A percentile compares a stretch with the other conserved stretches of the same genome.
These are phyloP conservation scores for Chaetorhynchus papuensis DNA, from an alignment of 2,113 vertebrate species.

Conservation along the genomic window DNA sequence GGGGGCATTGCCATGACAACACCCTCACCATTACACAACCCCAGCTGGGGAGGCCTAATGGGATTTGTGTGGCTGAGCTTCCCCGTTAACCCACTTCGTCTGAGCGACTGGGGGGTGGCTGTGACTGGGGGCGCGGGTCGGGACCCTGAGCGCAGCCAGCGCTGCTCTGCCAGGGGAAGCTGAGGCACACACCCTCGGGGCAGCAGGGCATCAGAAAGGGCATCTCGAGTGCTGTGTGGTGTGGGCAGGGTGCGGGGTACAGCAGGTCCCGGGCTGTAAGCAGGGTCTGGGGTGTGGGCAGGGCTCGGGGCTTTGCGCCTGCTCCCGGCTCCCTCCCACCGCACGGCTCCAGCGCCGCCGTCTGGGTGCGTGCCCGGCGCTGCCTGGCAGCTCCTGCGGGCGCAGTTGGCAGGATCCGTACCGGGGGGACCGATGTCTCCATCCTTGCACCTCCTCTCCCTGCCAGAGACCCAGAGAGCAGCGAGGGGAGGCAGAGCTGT, in stretches of 20 bases:
- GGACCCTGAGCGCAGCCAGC: not conserved
- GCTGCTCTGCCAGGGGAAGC: not conserved
- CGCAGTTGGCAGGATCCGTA: not conserved
- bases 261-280: not conserved
- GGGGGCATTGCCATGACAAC: not conserved
- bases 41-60: slow-evolving; percentile 6
- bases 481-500: not conserved
- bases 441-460: not conserved
- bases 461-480: not conserved
- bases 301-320: not conserved
- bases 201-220: accelerated
- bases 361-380: not conserved
- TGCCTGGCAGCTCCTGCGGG: not conserved
- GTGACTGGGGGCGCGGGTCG: accelerated
- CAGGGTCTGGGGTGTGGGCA: not conserved
- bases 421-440: not conserved
- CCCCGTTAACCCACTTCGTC: slow-evolving; percentile 13
- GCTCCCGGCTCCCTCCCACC: not conserved
- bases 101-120: not conserved
- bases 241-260: not conserved
- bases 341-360: not conserved
- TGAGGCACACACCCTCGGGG: not conserved
- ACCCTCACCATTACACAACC: not conserved
- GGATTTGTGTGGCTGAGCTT: slow-evolving; percentile 51
- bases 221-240: accelerated